Percentiles rank a stretch among this genome's conserved stretches.
Evolutionary conservation across 2,113 vertebrate species (phyloP).

Genomic region (Pluvianellus socialis): DNA sequence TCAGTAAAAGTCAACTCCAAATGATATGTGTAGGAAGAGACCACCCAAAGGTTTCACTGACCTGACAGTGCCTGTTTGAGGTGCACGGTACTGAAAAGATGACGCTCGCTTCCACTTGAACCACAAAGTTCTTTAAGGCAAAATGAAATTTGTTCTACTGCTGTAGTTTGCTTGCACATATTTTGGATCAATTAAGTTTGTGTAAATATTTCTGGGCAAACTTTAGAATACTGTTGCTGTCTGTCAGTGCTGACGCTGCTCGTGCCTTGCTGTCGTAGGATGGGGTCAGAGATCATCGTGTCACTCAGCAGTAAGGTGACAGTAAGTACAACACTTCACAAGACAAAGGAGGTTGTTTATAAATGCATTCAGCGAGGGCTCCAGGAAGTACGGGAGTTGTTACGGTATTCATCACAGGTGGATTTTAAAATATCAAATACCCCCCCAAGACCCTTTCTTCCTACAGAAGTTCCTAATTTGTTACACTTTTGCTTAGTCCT

Average conservation of each 20-base stretch:
- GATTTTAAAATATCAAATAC: neutral
- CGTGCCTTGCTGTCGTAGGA: neutral
- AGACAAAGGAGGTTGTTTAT: neutral
- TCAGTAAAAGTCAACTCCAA: neutral
- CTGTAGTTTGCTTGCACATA: accelerated
- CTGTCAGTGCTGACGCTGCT: neutral
- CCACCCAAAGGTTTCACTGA: neutral
- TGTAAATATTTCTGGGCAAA: neutral
- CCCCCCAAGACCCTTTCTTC: neutral
- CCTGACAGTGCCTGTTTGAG: neutral
- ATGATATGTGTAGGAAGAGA: accelerated
- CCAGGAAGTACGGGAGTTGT: neutral
- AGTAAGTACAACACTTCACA: neutral
- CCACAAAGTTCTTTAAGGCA: neutral
- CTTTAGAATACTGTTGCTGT: neutral
- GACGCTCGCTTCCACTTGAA: neutral
- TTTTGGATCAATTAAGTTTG: neutral
- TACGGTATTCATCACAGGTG: neutral
- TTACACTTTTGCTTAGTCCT: neutral
- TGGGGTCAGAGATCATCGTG: no score
- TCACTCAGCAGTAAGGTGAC: neutral
- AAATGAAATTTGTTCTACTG: neutral
- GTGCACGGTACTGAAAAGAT: neutral
- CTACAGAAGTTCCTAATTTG: neutral
- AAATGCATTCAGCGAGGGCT: neutral